Evolutionary conservation across 2,888 invertebrate genomes (phyloP).

Genomic region (Lysandra bellargus): DNA sequence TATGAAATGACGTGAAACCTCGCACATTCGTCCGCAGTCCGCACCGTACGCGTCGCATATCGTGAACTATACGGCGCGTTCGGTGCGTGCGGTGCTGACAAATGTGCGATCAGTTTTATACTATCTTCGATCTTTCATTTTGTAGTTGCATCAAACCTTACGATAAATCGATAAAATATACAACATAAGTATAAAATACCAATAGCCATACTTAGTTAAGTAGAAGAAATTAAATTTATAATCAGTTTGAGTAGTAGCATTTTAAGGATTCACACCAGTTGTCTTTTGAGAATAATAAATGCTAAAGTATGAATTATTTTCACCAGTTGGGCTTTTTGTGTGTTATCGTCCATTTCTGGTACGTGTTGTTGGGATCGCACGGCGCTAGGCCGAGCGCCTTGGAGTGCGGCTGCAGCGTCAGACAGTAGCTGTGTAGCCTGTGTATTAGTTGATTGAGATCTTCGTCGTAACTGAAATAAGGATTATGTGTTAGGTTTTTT

Average conservation of each 20-base stretch:
- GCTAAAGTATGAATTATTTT: conserved; percentile 39
- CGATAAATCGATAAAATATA: no score
- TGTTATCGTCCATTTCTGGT: conserved; percentile 92
- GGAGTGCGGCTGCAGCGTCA: conserved; percentile 91
- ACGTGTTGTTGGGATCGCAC: conserved; percentile 92
- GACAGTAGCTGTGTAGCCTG: conserved; percentile 88
- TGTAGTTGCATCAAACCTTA: no score
- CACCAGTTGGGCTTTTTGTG: conserved; percentile 66
- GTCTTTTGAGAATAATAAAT: conserved; percentile 15
- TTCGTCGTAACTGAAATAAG: conserved; percentile 83
- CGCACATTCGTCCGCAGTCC: no score
- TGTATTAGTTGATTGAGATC: conserved; percentile 87
- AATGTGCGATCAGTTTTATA: no score
- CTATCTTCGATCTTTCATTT: no score
- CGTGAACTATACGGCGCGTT: no score
- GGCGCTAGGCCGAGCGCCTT: conserved; percentile 88
- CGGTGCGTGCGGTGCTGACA: no score
- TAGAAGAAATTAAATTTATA: neutral
- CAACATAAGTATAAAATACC: neutral
- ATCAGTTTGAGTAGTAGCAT: neutral
- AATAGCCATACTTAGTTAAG: neutral
- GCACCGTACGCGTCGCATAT: no score
- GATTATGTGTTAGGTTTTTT: neutral
- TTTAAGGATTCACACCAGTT: neutral
- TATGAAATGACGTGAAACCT: no score